Conservation (phyloP, 2,113 vertebrate species). For the Rhegmatorhina hoffmannsi region DNA sequence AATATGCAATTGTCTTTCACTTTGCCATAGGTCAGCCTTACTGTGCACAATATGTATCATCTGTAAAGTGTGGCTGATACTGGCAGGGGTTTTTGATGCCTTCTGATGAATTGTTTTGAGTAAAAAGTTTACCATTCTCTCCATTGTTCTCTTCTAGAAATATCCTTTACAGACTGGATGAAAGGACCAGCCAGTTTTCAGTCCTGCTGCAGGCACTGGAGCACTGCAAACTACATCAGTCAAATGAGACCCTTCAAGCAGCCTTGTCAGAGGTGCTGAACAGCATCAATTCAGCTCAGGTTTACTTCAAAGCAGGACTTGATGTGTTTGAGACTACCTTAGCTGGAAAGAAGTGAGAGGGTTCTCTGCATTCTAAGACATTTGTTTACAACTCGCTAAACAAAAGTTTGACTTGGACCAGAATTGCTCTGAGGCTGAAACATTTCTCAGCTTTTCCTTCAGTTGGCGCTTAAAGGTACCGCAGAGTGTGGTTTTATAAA, state of each 20-base stretch:
- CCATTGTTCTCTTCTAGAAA: conserved; percentile 81
- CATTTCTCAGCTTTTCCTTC: conserved; percentile 36
- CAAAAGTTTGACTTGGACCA: conserved; percentile 55
- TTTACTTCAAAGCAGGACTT: conserved; percentile 85
- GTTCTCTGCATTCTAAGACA: conserved; percentile 47
- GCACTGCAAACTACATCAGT: conserved; percentile 62
- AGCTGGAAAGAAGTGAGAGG: conserved; percentile 74
- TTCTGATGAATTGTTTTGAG: conserved; percentile 9
- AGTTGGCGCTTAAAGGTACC: conserved; percentile 54
- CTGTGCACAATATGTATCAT: background rate
- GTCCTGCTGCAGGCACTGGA: conserved; percentile 81
- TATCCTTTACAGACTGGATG: conserved; percentile 87
- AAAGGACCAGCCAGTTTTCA: conserved; percentile 82
- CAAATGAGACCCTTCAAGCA: conserved; percentile 80
- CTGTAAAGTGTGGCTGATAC: background rate
- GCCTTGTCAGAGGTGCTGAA: conserved; percentile 80
- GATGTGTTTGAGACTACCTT: conserved; percentile 86
- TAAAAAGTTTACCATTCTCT: conserved; percentile 26
- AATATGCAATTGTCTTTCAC: background rate
- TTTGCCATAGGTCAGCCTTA: conserved; percentile 10
- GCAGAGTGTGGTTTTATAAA: conserved; percentile 26
- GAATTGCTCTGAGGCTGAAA: conserved; percentile 58
- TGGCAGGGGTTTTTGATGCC: background rate
- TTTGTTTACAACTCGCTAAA: conserved; percentile 72
- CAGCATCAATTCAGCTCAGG: conserved; percentile 86